Conservation (phyloP, 2,888 invertebrate genomes). For the Thymelicus sylvestris region DNA sequence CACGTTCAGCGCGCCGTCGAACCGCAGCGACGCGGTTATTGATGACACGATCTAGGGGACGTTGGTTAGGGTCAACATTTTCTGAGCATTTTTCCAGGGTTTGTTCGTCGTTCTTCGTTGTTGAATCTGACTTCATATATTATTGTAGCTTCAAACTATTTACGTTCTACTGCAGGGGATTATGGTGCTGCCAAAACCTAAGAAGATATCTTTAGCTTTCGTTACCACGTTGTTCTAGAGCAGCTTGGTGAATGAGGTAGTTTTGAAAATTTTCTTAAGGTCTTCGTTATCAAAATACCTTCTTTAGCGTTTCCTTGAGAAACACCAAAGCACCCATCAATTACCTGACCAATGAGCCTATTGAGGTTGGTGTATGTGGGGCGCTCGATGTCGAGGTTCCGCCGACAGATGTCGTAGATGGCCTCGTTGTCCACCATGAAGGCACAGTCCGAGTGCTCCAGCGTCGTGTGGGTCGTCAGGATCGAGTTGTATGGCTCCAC, state of each 20-base stretch:
- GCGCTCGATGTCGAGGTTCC: conserved; percentile 93
- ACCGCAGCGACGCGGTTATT: conserved; percentile 96
- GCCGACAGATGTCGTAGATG: conserved; percentile 94
- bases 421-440: conserved; percentile 97
- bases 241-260: not conserved
- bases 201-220: too few relatives aligned
- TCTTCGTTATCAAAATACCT: too few relatives aligned
- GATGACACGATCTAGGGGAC: conserved; percentile 91
- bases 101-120: too few relatives aligned
- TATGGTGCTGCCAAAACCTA: too few relatives aligned
- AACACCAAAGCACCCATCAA: too few relatives aligned
- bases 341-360: conserved; percentile 88
- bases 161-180: too few relatives aligned
- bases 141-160: too few relatives aligned
- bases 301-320: too few relatives aligned
- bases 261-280: too few relatives aligned
- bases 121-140: too few relatives aligned
- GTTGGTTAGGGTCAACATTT: not conserved
- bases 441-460: conserved; percentile 94
- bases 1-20: conserved; percentile 96
- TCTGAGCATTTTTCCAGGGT: not conserved
- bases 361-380: conserved; percentile 95
- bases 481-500: conserved; percentile 97
- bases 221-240: not conserved
- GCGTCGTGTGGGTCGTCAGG: conserved; percentile 95